These are phyloP conservation scores for Acromyrmex echinatior DNA, from an alignment of 1,140 invertebrate species.

Conservation along the genomic window DNA sequence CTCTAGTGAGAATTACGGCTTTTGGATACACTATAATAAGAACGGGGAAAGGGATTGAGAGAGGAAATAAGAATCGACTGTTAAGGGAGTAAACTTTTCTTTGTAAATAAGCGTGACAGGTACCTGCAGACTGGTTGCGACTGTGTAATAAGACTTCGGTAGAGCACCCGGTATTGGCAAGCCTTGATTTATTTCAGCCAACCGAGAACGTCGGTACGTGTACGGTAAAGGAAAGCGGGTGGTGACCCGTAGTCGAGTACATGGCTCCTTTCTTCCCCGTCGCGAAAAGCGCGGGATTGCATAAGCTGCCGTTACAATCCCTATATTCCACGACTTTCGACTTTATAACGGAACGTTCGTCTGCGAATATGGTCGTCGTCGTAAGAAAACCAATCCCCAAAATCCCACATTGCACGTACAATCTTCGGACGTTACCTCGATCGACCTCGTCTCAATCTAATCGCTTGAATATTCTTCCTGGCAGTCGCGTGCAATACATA, in stretches of 20 bases:
- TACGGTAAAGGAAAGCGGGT: background rate
- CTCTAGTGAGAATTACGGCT: slow-evolving; percentile 25
- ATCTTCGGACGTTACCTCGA: background rate
- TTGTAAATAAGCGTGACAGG: slow-evolving; percentile 73
- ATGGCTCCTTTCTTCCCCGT: slow-evolving; percentile 5
- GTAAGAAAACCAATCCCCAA: slow-evolving; percentile 12
- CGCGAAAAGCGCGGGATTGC: slow-evolving; percentile 10
- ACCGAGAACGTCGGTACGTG: slow-evolving; percentile 64
- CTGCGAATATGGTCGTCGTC: slow-evolving; percentile 18
- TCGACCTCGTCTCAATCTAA: slow-evolving; percentile 5
- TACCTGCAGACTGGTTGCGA: slow-evolving; percentile 60
- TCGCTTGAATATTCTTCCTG: slow-evolving; percentile 47
- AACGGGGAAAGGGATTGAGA: background rate
- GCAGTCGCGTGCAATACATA: background rate
- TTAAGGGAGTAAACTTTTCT: slow-evolving; percentile 43
- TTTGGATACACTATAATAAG: slow-evolving; percentile 36
- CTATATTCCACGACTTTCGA: background rate
- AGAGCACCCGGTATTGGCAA: slow-evolving; percentile 82
- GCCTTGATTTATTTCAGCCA: slow-evolving; percentile 81
- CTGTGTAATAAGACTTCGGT: slow-evolving; percentile 83
- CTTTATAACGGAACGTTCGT: slow-evolving; percentile 42
- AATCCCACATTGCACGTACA: slow-evolving; percentile 18
- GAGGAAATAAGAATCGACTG: slow-evolving; percentile 31
- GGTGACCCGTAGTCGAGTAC: slow-evolving; percentile 23
- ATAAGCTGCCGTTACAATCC: slow-evolving; percentile 53